Percentiles rank a stretch among this genome's conserved stretches.
phyloP scores from a whole-genome alignment of 2,113 vertebrate species.

The Argyrosomus japonicus region DNA sequence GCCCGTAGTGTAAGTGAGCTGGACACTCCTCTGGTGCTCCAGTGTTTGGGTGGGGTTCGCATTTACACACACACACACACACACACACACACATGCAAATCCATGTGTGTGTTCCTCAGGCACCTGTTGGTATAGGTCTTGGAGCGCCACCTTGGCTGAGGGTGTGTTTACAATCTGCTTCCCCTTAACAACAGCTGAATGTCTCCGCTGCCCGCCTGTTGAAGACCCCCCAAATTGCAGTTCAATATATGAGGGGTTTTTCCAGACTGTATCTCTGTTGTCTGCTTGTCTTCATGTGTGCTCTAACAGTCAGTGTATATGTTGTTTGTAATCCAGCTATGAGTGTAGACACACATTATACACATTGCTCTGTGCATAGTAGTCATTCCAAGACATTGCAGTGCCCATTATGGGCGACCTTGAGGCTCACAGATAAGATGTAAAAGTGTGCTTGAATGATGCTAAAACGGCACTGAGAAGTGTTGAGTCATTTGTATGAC shows the following conservation, averaged over 20 bases:
- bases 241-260: constrained; percentile 30
- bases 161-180: constrained; percentile 70
- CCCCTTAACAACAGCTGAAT: constrained; percentile 72
- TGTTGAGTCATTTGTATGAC: constrained; percentile 39
- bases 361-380: constrained; percentile 22
- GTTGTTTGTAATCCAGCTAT: constrained; percentile 22
- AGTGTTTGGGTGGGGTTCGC: constrained; percentile 52
- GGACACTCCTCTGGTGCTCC: constrained; percentile 46
- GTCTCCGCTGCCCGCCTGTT: constrained; percentile 40
- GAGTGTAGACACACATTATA: constrained; percentile 25
- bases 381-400: constrained; percentile 39
- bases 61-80: constrained; percentile 13
- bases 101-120: constrained; percentile 64
- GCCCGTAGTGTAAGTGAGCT: constrained; percentile 65
- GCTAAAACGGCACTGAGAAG: constrained; percentile 25
- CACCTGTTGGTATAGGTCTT: constrained; percentile 73
- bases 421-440: constrained; percentile 46
- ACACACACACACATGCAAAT: constrained; percentile 28
- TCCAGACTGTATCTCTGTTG: constrained; percentile 7
- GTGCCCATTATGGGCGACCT: constrained; percentile 29
- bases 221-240: constrained; percentile 66
- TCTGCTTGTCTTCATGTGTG: constrained; percentile 1
- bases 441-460: neutral
- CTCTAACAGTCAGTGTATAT: constrained; percentile 14
- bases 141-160: constrained; percentile 69